Evolutionary conservation across 2,888 invertebrate genomes (phyloP).

Genomic region (Erebia epiphron): DNA sequence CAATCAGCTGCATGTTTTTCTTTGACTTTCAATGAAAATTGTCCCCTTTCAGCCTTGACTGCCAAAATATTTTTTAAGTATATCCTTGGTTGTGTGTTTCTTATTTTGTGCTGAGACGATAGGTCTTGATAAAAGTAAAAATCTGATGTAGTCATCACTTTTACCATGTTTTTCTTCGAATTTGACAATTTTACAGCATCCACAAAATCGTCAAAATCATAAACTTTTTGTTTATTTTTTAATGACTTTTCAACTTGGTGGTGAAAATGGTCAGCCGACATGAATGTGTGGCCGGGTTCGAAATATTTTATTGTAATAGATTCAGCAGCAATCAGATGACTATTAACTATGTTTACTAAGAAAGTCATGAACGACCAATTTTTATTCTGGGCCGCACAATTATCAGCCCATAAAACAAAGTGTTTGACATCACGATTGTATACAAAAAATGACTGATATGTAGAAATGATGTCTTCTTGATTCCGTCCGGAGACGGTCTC

Average conservation of each 20-base stretch:
- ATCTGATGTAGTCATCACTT: slow-evolving; percentile 19
- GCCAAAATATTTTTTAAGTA: slow-evolving; percentile 22
- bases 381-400: slow-evolving; percentile 3
- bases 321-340: neutral
- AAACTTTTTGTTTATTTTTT: slow-evolving; percentile 24
- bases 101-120: slow-evolving; percentile 25
- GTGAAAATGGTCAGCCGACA: slow-evolving; percentile 25
- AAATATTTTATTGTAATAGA: slow-evolving; percentile 13
- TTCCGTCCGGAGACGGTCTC: too few species aligned
- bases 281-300: slow-evolving; percentile 27
- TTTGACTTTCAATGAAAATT: slow-evolving; percentile 19
- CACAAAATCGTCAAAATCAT: slow-evolving; percentile 20
- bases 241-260: slow-evolving; percentile 23
- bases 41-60: slow-evolving; percentile 24
- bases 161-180: slow-evolving; percentile 15
- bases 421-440: too few species aligned
- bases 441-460: too few species aligned
- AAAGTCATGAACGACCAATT: slow-evolving; percentile 5
- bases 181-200: slow-evolving; percentile 13
- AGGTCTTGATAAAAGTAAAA: slow-evolving; percentile 27
- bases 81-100: slow-evolving; percentile 20
- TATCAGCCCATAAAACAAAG: too few species aligned
- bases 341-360: neutral
- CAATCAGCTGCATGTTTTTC: slow-evolving; percentile 20
- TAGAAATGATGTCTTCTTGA: too few species aligned